Base-by-base conservation (phyloP, 2,113 vertebrate species). In the Hippotragus niger region DNA sequence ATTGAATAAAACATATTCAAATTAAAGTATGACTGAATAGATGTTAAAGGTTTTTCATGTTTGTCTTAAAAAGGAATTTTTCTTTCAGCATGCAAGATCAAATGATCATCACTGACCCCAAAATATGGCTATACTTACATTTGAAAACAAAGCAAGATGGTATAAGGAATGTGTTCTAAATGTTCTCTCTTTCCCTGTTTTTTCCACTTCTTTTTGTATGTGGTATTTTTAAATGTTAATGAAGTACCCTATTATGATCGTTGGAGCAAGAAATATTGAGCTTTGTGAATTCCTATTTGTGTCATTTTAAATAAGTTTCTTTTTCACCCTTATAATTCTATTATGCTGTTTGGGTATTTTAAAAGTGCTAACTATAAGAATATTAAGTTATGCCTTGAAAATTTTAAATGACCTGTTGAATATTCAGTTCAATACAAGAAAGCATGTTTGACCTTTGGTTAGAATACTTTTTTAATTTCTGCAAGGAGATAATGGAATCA, bases 71-170 rank as follows among this genome's bases (percentile, higher is more conserved):
- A 96, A 78, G 33, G 33, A 2, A 1, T 58, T 47, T 88, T 98
- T 94, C 16, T 95, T 94, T 92, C 21, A 89, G 67, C 95, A 88
- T 88, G 64, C 45, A 92, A 98, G 98, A 98, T 84, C 88, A 33
- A 98, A 83, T 88, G 47, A 19, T 97, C 74, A 86, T 94, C 82
- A 52, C 67, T 94, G 43, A 85, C 29, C 1, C 33, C 76, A 29
- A 90, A 96, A 97, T 92, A 83, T 82, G 17, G 14, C 6, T 83
- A 50, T 96, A 95, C 71, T 81, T 82, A 47, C 3, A 85, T 93
- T 97, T 90, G 17, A 50, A 86, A 90, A 52, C 11, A 97, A 64
- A 58, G 74, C 45, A 93, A 83, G 7, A 29, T 76, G 17, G 67
- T 50, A 2, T 82, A 55, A 74, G 36, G 8, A 92, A 76, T 93